phyloP scores from a whole-genome alignment of 2,113 vertebrate genomes.

The Trichechus manatus region DNA sequence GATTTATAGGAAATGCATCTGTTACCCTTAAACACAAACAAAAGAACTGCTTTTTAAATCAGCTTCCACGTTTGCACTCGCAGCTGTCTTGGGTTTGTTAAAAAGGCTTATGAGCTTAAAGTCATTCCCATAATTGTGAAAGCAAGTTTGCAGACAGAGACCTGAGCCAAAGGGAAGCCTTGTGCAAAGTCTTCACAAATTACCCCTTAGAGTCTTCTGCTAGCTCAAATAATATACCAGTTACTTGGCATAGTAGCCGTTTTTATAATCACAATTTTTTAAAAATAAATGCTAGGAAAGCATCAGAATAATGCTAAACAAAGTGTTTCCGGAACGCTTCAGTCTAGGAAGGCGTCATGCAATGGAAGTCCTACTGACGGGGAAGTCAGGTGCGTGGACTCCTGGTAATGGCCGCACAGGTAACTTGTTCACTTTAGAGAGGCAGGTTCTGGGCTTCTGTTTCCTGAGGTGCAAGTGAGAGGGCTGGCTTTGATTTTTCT shows the following conservation, averaged over 20 bases:
- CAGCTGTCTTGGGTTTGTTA: constrained; percentile 55
- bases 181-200: not conserved
- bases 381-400: not conserved
- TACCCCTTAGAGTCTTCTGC: not conserved
- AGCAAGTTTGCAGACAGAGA: not conserved
- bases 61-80: constrained; percentile 50
- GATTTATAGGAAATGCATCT: constrained; percentile 54
- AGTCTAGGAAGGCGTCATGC: rapidly evolving
- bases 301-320: not conserved
- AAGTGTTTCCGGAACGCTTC: not conserved
- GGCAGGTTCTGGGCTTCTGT: rapidly evolving
- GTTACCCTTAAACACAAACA: not conserved
- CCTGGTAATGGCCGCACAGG: too few relatives aligned
- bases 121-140: constrained; percentile 12
- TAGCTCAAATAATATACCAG: not conserved
- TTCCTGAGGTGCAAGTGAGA: not conserved
- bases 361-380: not conserved
- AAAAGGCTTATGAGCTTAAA: constrained; percentile 59
- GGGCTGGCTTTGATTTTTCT: not conserved
- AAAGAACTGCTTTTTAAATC: constrained; percentile 35
- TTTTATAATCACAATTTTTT: not conserved
- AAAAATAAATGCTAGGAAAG: not conserved
- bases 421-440: not conserved
- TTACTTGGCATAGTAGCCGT: not conserved
- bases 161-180: constrained; percentile 14